A percentile compares a stretch with the other conserved stretches of the same genome.
These are phyloP conservation scores for Arctocebus calabarensis DNA, from an alignment of 2,797 vertebrate genomes.

Conservation along the genomic window DNA sequence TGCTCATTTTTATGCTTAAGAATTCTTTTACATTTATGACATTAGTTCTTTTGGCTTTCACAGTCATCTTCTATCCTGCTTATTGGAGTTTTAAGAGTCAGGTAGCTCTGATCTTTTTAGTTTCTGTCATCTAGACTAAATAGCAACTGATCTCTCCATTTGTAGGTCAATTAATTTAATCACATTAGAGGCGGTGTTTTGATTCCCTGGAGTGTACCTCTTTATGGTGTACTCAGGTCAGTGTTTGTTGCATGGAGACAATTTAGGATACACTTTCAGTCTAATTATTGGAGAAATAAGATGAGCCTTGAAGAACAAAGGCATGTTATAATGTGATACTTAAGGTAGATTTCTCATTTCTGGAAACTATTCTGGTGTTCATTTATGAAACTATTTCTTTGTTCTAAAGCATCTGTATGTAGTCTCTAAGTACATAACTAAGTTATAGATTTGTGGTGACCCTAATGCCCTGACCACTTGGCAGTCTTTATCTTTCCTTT, in stretches of 20 bases:
- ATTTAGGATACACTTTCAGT: background rate
- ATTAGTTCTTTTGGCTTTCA: conserved; percentile 13
- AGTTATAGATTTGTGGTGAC: background rate
- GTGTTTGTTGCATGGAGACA: background rate
- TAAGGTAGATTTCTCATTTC: conserved; percentile 9
- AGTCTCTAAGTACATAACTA: background rate
- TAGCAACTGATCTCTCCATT: conserved; percentile 21
- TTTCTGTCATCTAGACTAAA: conserved; percentile 32
- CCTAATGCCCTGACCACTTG: background rate
- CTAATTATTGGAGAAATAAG: background rate
- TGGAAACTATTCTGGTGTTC: background rate
- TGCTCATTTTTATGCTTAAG: background rate
- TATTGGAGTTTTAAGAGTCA: conserved; percentile 26
- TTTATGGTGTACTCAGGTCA: background rate
- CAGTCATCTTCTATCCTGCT: background rate
- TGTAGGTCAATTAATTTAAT: conserved; percentile 43
- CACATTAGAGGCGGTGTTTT: conserved; percentile 33
- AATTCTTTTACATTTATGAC: conserved; percentile 49
- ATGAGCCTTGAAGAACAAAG: background rate
- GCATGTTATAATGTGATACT: background rate
- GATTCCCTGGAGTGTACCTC: background rate
- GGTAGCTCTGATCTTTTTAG: background rate
- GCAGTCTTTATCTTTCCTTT: background rate
- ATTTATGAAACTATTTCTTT: conserved; percentile 2
- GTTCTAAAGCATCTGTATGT: background rate